Percentiles rank a stretch among this genome's conserved stretches.
Evolutionary conservation across 1,140 invertebrate species (phyloP).

Genomic region (Drosophila kohkoa): DNA sequence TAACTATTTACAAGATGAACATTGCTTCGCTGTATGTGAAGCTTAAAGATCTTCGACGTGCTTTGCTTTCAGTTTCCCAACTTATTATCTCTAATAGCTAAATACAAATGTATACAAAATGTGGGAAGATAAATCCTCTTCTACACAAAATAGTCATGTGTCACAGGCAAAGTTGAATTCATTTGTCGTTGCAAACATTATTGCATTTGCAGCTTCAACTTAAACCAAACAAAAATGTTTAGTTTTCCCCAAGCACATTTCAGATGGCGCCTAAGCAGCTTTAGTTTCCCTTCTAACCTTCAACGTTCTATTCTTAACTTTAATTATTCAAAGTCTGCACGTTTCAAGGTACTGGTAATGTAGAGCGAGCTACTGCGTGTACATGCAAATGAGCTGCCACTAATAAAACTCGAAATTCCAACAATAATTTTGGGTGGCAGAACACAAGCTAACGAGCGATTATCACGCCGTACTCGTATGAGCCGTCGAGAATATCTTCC

Average conservation of each 20-base stretch:
- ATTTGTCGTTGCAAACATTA: not conserved
- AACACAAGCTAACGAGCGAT: slow-evolving; percentile 34
- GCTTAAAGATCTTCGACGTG: too few relatives aligned
- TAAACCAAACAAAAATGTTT: slow-evolving; percentile 1
- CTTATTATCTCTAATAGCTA: too few relatives aligned
- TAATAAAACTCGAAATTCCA: slow-evolving; percentile 55
- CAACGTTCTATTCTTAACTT: slow-evolving; percentile 16
- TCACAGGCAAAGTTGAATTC: too few relatives aligned
- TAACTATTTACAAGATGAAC: too few relatives aligned
- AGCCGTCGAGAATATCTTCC: not conserved
- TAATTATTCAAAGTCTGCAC: slow-evolving; percentile 55
- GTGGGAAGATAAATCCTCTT: too few relatives aligned
- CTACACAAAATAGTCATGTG: too few relatives aligned
- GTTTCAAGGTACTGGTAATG: slow-evolving; percentile 15
- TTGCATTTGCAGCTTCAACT: slow-evolving; percentile 15
- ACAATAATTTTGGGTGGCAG: slow-evolving; percentile 19
- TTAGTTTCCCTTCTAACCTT: too few relatives aligned
- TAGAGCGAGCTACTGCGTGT: slow-evolving; percentile 28
- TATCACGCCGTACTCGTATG: slow-evolving; percentile 36
- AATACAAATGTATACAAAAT: too few relatives aligned
- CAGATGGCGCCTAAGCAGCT: slow-evolving; percentile 2
- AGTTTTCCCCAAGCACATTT: slow-evolving; percentile 9
- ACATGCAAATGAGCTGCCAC: slow-evolving; percentile 70
- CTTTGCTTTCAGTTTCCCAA: too few relatives aligned
- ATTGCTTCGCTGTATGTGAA: too few relatives aligned